Percentiles rank a stretch among this genome's conserved stretches.
Conservation (phyloP, 1,140 invertebrate genomes). For the Neodiprion fabricii region DNA sequence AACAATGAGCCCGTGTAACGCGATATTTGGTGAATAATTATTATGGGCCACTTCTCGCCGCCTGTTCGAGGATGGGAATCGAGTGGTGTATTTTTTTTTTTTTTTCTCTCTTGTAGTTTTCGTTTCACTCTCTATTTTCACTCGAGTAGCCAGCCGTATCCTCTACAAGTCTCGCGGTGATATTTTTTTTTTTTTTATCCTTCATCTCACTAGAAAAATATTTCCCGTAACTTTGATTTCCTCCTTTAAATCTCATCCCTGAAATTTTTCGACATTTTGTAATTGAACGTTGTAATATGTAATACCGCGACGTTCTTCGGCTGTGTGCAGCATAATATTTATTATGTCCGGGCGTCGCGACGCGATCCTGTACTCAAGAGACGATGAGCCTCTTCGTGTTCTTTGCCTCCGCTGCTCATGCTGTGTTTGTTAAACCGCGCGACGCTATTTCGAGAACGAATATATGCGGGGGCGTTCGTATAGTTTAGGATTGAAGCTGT, state of each 20-base stretch:
- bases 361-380: not conserved
- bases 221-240: too few relatives aligned
- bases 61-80: not conserved
- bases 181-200: conserved; percentile 11
- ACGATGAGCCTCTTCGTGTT: not conserved
- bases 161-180: not conserved
- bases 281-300: too few relatives aligned
- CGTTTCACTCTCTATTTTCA: not conserved
- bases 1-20: not conserved
- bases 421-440: conserved; percentile 44
- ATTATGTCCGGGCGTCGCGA: not conserved
- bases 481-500: conserved; percentile 34
- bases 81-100: not conserved
- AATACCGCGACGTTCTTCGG: not conserved
- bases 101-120: not conserved
- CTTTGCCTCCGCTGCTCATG: not conserved
- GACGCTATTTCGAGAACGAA: conserved; percentile 49
- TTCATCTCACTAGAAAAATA: not conserved
- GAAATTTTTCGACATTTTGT: too few relatives aligned
- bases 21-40: not conserved
- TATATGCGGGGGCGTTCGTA: conserved; percentile 49
- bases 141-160: not conserved
- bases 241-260: not conserved
- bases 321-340: not conserved
- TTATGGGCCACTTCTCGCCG: too few relatives aligned